phyloP scores from a whole-genome alignment of 2,888 invertebrate species.

The Timema cristinae region DNA sequence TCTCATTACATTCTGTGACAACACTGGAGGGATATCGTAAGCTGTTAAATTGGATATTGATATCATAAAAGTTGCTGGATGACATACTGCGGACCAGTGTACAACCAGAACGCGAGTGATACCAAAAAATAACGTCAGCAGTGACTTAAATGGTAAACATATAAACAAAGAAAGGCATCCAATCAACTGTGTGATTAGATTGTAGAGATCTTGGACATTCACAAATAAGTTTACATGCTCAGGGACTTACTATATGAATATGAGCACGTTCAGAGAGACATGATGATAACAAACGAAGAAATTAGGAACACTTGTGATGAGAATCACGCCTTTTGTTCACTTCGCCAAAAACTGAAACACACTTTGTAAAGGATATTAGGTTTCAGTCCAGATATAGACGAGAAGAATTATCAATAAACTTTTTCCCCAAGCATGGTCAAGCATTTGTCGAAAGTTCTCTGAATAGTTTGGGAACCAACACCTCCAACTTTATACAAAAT shows the following conservation, averaged over 20 bases:
- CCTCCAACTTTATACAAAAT: neutral
- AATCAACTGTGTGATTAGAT: neutral
- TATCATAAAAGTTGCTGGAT: neutral
- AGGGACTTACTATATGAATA: neutral
- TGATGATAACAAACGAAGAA: neutral
- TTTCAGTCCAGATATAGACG: neutral
- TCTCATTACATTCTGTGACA: too few species aligned
- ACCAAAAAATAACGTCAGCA: neutral
- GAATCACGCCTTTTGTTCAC: neutral
- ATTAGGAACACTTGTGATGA: neutral
- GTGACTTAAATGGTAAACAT: neutral
- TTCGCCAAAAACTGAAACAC: neutral
- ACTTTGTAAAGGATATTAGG: neutral
- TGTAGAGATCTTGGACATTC: neutral
- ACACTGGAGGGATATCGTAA: too few species aligned
- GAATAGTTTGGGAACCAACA: neutral
- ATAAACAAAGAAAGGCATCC: neutral
- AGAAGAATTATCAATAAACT: neutral
- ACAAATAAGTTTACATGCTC: too few species aligned
- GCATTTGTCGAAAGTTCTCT: neutral
- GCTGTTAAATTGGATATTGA: too few species aligned
- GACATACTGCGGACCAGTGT: neutral
- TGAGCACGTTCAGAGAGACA: neutral
- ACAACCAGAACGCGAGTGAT: neutral
- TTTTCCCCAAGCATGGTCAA: neutral